Evolutionary conservation across 2,113 vertebrate genomes (phyloP).

Genomic region (Tupaia chinensis): DNA sequence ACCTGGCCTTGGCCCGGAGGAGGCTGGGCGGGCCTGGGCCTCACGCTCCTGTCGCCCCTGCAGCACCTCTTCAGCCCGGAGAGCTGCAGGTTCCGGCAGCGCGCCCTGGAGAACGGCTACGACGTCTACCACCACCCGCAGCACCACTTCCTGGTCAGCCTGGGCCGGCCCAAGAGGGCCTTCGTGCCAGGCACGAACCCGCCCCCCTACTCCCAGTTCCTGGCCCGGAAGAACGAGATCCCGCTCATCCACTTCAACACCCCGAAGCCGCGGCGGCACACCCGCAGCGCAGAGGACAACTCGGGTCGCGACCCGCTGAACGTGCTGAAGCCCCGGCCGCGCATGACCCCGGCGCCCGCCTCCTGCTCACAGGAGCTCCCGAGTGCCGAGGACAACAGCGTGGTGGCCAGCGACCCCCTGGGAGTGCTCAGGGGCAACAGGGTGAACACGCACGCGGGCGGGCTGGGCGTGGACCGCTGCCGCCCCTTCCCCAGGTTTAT

Average conservation of each 20-base stretch:
- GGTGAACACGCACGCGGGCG: neutral
- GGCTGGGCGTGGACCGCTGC: neutral
- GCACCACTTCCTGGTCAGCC: conserved; percentile 89
- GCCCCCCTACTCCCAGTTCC: conserved; percentile 93
- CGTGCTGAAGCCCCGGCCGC: conserved; percentile 69
- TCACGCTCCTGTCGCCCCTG: neutral
- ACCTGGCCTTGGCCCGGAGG: no score
- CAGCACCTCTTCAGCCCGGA: conserved; percentile 92
- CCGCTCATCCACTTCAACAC: conserved; percentile 92
- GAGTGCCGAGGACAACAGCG: conserved; percentile 63
- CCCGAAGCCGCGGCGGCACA: conserved; percentile 85
- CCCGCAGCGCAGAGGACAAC: conserved; percentile 86
- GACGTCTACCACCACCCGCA: conserved; percentile 88
- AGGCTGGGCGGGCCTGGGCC: no score
- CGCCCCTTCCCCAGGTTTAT: neutral
- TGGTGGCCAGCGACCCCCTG: conserved; percentile 67
- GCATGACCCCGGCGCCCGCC: conserved; percentile 8
- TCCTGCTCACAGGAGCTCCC: conserved; percentile 74
- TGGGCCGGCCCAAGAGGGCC: conserved; percentile 91
- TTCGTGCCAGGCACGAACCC: conserved; percentile 90
- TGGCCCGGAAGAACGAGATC: conserved; percentile 92
- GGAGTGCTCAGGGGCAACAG: conserved; percentile 54
- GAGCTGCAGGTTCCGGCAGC: conserved; percentile 92
- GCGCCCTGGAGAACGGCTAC: conserved; percentile 92
- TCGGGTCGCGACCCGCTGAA: conserved; percentile 54